Base-by-base conservation (phyloP, 2,797 vertebrate genomes). In the Esox lucius region DNA sequence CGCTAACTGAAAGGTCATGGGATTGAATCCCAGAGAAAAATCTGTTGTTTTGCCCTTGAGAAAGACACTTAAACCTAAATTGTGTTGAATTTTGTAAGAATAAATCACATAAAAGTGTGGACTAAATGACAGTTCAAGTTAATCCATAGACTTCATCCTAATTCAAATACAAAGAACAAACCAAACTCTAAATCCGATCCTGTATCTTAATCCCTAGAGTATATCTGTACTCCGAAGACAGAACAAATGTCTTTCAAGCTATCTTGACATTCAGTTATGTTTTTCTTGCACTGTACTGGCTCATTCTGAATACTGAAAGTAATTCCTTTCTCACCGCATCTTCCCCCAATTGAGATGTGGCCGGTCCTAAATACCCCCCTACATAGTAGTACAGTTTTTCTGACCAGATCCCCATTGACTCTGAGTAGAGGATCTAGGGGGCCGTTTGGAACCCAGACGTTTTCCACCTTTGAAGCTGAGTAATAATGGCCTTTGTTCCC, bases 401-500 rank as follows among this genome's bases (percentile, higher is more conserved):
- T 56, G 53, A 56, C n/a, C 19, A 56, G 53, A 56, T 19, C 19
- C n/a, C n/a, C 6, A 4, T 1, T 42, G 5, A 42, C 39, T 42
- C 39, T 9, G 5, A 3, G n/a, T 56, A 11, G n/a, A 56, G 53
- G 53, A n/a, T 9, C 56, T 56, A 56, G 0, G n/a, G 53, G 19
- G 53, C n/a, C 1, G 19, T n/a, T 22, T 56, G 53, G 53, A 9
- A n/a, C n/a, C 6, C 9, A 9, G n/a, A 5, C 84, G 84, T 88
- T 75, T 82, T 82, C 74, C 83, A 83, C 79, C 71, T 83, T 86
- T 88, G 56, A 86, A 80, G 80, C 81, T 68, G 56, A 83, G 83
- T 83, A 86, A 85, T 84, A 79, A 83, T 85, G 76, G 68, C 70
- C 83, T 87, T 87, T 90, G 82, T 90, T 86, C 79, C 81, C 77